Base-by-base conservation (phyloP, 2,797 vertebrate genomes). In the Morus bassanus region DNA sequence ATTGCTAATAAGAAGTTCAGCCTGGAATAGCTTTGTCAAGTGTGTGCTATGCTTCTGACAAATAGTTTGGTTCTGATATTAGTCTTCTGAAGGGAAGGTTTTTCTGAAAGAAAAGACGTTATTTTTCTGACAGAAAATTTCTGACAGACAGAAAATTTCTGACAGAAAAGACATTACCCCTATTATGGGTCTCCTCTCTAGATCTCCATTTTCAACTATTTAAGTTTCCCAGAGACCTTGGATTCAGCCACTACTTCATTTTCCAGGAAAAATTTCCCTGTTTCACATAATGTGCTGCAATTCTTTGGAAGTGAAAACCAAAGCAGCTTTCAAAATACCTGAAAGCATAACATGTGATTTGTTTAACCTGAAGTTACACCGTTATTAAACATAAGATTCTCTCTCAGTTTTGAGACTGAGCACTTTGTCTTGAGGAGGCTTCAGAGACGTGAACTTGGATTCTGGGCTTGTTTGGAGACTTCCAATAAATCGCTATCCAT, bases 381-480 rank as follows among this genome's bases (percentile, higher is more conserved):
- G 0, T 21, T 35, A 6, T 59, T 59, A 54, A 23, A 5, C 3
- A 2, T 41, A 22, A 41, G 11, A 7, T 51, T n/a, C 10, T 23
- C 35, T 31, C 73, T 75, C 10, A 3, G 13, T 37, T 83, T 83
- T 54, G 39, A 64, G 37, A 39, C 13, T 14, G 25, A 83, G 33
- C 3, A 21, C 14, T 60, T 74, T 46, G 39, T 79, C 74, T 7
- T 5, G 24, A 83, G 46, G 57, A 78, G 54, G 13, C 46, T 64
- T 63, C 4, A 1, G 1, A 13, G 39, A 53, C 45, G 4, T 27
- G 18, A 72, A 5, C 39, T 37, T 78, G 67, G 27, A 16, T 84
- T 79, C 39, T 33, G 41, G 31, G 37, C 23, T 84, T 27, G 18
- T 16, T 74, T 37, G 23, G 41, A 37, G 39, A 14, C 33, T 74